phyloP scores from a whole-genome alignment of 2,797 vertebrate genomes.

The Cyprinella venusta region DNA sequence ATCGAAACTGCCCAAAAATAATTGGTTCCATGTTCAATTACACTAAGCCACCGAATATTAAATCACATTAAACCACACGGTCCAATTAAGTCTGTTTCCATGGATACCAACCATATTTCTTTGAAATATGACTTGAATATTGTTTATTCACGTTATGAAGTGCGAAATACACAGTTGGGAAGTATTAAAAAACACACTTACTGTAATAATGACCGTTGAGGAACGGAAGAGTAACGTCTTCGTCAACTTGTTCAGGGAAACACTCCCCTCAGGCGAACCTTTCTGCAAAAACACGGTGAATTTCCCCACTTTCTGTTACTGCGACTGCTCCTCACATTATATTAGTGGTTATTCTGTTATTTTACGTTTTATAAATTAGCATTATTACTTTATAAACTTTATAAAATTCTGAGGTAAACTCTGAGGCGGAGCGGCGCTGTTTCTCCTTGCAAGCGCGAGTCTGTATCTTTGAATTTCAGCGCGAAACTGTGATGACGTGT shows the following conservation, averaged over 20 bases:
- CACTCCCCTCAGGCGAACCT: background rate
- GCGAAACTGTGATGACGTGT: background rate
- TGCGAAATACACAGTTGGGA: background rate
- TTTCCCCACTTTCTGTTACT: background rate
- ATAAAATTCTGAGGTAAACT: background rate
- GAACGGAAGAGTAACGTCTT: background rate
- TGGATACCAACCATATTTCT: slow-evolving; percentile 9
- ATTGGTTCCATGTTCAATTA: slow-evolving; percentile 1
- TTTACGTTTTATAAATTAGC: background rate
- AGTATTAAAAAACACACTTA: background rate
- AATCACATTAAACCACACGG: background rate
- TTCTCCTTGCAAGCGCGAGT: background rate
- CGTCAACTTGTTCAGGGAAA: background rate
- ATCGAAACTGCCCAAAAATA: slow-evolving; percentile 18
- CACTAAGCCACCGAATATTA: slow-evolving; percentile 1
- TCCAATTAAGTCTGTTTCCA: background rate
- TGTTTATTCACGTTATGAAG: background rate
- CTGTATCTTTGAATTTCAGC: background rate
- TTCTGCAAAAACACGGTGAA: background rate
- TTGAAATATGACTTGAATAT: background rate
- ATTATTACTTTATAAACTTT: background rate
- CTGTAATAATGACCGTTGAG: background rate
- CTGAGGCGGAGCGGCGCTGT: background rate
- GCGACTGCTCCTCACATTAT: too few relatives aligned
- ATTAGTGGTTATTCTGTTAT: background rate